A percentile compares a stretch with the other conserved stretches of the same genome.
Conservation (phyloP, 2,888 invertebrate species). For the Sycophila texana region DNA sequence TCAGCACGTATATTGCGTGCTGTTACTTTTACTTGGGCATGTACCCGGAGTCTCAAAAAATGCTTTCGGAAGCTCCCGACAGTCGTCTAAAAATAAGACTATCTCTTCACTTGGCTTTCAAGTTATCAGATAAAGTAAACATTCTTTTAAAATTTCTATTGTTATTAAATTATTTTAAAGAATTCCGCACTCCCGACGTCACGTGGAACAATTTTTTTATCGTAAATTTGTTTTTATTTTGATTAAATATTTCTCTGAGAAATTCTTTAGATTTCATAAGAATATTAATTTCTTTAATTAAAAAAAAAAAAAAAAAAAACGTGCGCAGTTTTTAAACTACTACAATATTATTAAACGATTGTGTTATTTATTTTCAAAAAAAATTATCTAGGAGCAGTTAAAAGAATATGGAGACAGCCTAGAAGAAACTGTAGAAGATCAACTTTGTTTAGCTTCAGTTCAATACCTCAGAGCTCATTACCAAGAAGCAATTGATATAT, state of each 20-base stretch:
- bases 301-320: no score
- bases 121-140: constrained; percentile 78
- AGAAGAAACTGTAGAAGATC: constrained; percentile 93
- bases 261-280: no score
- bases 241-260: no score
- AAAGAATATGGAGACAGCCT: constrained; percentile 54
- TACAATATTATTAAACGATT: not conserved
- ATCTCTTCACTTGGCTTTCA: constrained; percentile 95
- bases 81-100: constrained; percentile 86
- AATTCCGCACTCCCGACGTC: no score
- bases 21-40: constrained; percentile 96
- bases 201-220: no score
- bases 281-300: no score
- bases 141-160: not conserved
- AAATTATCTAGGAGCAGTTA: constrained; percentile 23
- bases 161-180: not conserved
- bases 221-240: no score
- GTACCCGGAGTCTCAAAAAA: constrained; percentile 84
- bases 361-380: not conserved
- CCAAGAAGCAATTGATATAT: constrained; percentile 98
- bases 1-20: constrained; percentile 79
- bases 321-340: no score
- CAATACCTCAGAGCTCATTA: constrained; percentile 97
- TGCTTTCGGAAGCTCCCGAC: constrained; percentile 81
- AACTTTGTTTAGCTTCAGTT: constrained; percentile 95